These are phyloP conservation scores for Proteles cristata DNA, from an alignment of 2,113 vertebrate genomes.

Conservation along the genomic window DNA sequence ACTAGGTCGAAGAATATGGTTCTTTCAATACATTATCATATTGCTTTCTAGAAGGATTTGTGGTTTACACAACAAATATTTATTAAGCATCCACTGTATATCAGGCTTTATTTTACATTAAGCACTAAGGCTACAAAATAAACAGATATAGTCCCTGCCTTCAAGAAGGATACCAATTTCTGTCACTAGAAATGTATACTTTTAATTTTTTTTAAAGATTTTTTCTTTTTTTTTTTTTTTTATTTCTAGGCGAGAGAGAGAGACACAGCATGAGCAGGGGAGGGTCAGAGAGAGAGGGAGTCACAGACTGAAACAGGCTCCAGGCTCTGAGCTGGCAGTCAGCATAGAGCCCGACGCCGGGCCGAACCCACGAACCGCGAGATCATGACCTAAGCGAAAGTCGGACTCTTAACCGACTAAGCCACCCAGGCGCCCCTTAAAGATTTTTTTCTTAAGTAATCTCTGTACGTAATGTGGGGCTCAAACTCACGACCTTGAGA, in stretches of 20 bases:
- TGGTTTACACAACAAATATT: not conserved
- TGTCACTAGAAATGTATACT: not conserved
- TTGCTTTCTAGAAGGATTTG: not conserved
- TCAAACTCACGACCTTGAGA: not conserved
- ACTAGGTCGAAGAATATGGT: not conserved
- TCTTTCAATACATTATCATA: not conserved
- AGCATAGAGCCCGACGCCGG: too few species aligned
- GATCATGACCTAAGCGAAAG: too few species aligned
- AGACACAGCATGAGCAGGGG: too few species aligned
- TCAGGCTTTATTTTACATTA: not conserved
- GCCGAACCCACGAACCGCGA: too few species aligned
- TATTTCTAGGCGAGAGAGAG: too few species aligned
- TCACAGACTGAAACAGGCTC: too few species aligned
- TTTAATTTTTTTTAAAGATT: not conserved
- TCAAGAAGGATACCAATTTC: not conserved
- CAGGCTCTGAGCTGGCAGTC: too few species aligned
- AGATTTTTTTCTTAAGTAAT: too few species aligned
- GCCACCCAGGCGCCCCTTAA: too few species aligned
- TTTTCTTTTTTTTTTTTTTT: too few species aligned
- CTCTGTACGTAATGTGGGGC: not conserved
- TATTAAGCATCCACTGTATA: not conserved
- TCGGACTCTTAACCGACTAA: too few species aligned
- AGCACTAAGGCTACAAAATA: not conserved
- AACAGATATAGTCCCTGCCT: not conserved
- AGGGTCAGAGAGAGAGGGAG: too few species aligned